Base-by-base conservation (phyloP, 2,113 vertebrate genomes). In the Scartelaos histophorus region DNA sequence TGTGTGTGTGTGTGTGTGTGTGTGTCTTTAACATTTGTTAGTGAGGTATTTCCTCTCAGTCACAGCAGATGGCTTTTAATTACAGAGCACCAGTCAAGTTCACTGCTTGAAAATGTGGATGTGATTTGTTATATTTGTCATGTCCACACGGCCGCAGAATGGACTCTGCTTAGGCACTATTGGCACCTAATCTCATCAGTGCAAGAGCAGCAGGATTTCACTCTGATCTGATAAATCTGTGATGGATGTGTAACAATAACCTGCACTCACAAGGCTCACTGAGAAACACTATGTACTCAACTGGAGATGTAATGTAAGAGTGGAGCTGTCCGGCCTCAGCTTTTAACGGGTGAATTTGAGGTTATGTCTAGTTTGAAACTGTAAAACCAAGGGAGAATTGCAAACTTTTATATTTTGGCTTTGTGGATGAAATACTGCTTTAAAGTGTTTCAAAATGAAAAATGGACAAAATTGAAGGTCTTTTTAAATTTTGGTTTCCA, bases 1-100 rank as follows among this genome's bases (percentile, higher is more conserved):
- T n/a, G n/a, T n/a, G n/a, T n/a, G n/a, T n/a, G n/a, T n/a, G n/a
- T n/a, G n/a, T n/a, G n/a, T n/a, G n/a, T n/a, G n/a, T n/a, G n/a
- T n/a, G n/a, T n/a, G 47, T n/a, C 69, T 61, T 70, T 71, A 51
- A 51, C 78, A 60, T 66, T 70, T 34, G 19, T 61, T 53, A 16
- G 35, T 58, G 58, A 69, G 75, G 75, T 75, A 46, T 75, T 49
- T 65, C 25, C 0, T 65, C n/a, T 35, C 35, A 51, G 7, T 76
- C 71, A 69, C 46, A 16, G 43, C 17, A 19, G 34, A 53, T 75
- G 24, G 58, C 1, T 35, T 75, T 70, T 58, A 43, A 66, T 69
- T 64, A 66, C 56, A 70, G 7, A 13, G 13, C 46, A 29, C 53
- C 3, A 19, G 11, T 13, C 58, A 64, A 75, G 53, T 24, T 24